Evolutionary conservation across 1,140 invertebrate genomes (phyloP), one percentile per base, ranked within the genome.

Genomic region (Hypothenemus hampei): DNA sequence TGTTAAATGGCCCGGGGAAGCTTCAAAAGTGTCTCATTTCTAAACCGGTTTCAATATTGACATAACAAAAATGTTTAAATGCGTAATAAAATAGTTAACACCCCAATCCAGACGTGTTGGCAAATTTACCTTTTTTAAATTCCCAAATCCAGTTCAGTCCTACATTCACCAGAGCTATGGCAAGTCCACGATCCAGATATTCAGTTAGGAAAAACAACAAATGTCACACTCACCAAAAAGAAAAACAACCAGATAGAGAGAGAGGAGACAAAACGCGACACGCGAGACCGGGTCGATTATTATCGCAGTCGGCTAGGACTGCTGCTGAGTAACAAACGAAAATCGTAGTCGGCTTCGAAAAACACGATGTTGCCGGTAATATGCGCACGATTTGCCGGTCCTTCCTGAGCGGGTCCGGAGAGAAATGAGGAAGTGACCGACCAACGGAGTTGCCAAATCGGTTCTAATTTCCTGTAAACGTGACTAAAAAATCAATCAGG

Each of bases 361-460:
- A 19, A 48, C 45, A 36, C 45, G 26, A 48, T 36, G 45, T 35
- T 18, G 45, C 45, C 45, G 45, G 45, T 16, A 35, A 36, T 48
- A 48, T 23, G 45, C 45, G 45, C 40, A 20, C 45, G 45, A 36
- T 48, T 48, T 48, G 45, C 45, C 45, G 45, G 45, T 36, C 29
- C 40, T 24, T 48, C 31, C 45, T 29, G 43, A 46, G 43, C 31
- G 29, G 31, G 45, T 20, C 19, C 35, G 36, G 36, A 35, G 45
- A 48, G 45, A 31, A 48, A 48, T 29, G 13, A 13, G 31, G 6
- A 45, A n/a, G n/a, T n/a, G n/a, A n/a, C n/a, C n/a, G n/a, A n/a
- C n/a, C n/a, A n/a, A n/a, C 43, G 11, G 13, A 20, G 43, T 45
- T 45, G 43, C 43, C 43, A 45, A 45, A 18, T 26, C 26, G 26